Evolutionary conservation across 2,888 invertebrate genomes (phyloP).

Genomic region (Schrankia costaestrigalis): DNA sequence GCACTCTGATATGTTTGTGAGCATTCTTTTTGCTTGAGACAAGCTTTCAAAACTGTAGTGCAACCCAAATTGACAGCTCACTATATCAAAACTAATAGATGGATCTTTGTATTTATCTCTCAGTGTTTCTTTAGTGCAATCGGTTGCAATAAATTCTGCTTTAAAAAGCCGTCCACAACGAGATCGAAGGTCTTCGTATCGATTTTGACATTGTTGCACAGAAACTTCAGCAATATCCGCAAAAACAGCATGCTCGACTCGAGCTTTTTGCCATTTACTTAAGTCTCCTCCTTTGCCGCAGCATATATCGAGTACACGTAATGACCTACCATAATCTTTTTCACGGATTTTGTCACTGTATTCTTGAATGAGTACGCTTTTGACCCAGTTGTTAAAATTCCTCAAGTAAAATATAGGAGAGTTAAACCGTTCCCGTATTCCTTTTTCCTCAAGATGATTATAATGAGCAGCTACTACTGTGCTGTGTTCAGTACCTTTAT

Average conservation of each 20-base stretch:
- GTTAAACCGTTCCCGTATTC: constrained; percentile 88
- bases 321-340: constrained; percentile 83
- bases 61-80: constrained; percentile 98
- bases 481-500: constrained; percentile 62
- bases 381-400: constrained; percentile 99
- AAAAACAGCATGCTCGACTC: constrained; percentile 91
- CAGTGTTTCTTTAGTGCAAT: constrained; percentile 92
- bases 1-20: constrained; percentile 95
- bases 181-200: constrained; percentile 87
- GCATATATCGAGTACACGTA: constrained; percentile 94
- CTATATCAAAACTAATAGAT: constrained; percentile 90
- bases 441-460: constrained; percentile 92
- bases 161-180: constrained; percentile 81
- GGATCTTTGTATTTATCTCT: constrained; percentile 89
- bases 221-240: constrained; percentile 97
- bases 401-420: constrained; percentile 96
- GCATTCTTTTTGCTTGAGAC: constrained; percentile 93
- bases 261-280: constrained; percentile 95
- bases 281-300: constrained; percentile 99
- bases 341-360: constrained; percentile 85
- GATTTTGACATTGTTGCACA: constrained; percentile 91
- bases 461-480: constrained; percentile 94
- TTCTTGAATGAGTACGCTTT: constrained; percentile 95
- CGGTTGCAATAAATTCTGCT: constrained; percentile 95
- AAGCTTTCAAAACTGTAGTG: constrained; percentile 97